phyloP scores from a whole-genome alignment of 2,888 invertebrate species.

The Lasioglossum malachurum region DNA sequence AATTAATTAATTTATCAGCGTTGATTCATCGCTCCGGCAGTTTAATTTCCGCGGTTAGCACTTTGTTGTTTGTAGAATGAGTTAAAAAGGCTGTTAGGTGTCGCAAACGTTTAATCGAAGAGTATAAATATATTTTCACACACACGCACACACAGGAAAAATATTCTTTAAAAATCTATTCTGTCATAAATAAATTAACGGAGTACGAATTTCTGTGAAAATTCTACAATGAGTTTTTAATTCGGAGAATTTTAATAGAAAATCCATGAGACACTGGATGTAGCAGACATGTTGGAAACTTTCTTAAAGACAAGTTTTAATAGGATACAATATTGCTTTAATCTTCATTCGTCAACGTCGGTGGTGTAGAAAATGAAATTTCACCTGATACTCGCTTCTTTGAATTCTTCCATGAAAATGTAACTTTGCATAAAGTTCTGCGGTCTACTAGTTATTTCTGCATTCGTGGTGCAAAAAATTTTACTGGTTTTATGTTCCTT shows the following conservation, averaged over 20 bases:
- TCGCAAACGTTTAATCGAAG: neutral
- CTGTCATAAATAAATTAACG: neutral
- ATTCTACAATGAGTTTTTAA: neutral
- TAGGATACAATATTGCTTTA: neutral
- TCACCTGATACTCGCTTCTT: neutral
- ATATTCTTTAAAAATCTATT: neutral
- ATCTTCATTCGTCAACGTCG: neutral
- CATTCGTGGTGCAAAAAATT: neutral
- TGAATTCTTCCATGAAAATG: neutral
- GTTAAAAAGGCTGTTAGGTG: neutral
- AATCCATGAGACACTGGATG: neutral
- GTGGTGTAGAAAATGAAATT: neutral
- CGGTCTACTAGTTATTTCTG: neutral
- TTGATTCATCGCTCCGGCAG: neutral
- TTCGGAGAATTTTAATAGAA: neutral
- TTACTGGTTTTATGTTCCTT: neutral
- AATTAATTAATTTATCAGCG: neutral
- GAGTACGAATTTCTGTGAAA: neutral
- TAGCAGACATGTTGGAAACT: neutral
- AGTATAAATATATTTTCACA: fast-evolving
- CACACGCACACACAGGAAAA: no score
- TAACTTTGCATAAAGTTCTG: neutral
- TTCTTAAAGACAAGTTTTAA: neutral
- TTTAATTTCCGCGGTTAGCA: neutral
- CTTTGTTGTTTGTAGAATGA: neutral